Evolutionary conservation across 2,113 vertebrate species (phyloP), one percentile per base, ranked within the genome.

Genomic region (Bombycilla garrulus): DNA sequence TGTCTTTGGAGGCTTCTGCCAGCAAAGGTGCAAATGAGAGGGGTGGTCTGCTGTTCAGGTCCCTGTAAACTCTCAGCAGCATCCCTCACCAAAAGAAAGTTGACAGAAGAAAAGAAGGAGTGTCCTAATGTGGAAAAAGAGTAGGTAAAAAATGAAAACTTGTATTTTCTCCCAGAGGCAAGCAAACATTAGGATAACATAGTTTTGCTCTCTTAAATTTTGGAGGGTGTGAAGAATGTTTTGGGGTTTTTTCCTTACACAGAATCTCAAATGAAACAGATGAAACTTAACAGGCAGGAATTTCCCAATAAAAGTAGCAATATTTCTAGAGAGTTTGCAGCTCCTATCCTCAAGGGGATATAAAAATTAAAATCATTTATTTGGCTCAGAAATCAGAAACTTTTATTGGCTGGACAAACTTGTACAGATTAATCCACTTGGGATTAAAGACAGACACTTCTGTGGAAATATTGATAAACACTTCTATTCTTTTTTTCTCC

Each of bases 1-100:
- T 4, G 1, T 53, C 8, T 57, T 42, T 67, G 47, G 20, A 81
- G n/a, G 3, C 0, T 0, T 53, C 12, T 0, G 0, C 24, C 38
- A 69, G 54, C 31, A 50, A 48, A 47, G 5, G 17, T 66, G 10
- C 0, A 1, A 72, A 36, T 36, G 31, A 53, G 25, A 15, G 3
- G 3, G 10, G 3, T 42, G 1, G 1, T 35, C 7, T 51, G 23
- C 20, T 71, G 14, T 16, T 16, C 1, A 6, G 3, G 11, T 53
- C 33, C 13, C 35, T 58, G 26, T 12, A 29, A 77, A 26, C 12
- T 58, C 15, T 50, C 2, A 1, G 33, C n/a, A 71, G 6, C 13
- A 61, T 42, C 24, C 12, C 4, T 71, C 47, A 48, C 7, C 16
- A 64, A 71, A 84, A 69, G 2, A n/a, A 92, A 54, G 5, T 4